Evolutionary conservation across 1,140 invertebrate genomes (phyloP).

Genomic region (Hyles vespertilio): DNA sequence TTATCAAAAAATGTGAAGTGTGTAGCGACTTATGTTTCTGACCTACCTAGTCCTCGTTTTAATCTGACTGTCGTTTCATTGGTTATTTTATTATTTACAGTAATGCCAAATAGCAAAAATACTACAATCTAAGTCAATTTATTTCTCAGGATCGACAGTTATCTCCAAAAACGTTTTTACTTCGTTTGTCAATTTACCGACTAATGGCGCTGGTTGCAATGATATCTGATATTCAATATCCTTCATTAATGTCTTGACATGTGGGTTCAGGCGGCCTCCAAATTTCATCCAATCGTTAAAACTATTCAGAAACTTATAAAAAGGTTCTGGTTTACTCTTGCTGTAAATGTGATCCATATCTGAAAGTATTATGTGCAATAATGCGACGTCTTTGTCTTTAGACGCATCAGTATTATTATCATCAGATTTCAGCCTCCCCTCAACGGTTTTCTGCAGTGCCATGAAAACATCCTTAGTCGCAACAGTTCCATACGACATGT

Average conservation of each 20-base stretch:
- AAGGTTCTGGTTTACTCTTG: conserved; percentile 26
- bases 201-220: conserved; percentile 21
- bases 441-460: conserved; percentile 33
- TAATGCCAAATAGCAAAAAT: no score
- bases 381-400: conserved; percentile 31
- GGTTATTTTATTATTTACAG: no score
- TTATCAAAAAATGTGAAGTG: no score
- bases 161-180: conserved; percentile 52
- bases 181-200: conserved; percentile 42
- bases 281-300: conserved; percentile 32
- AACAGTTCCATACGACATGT: conserved; percentile 41
- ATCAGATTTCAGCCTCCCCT: conserved; percentile 28
- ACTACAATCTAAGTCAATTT: neutral
- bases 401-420: conserved; percentile 19
- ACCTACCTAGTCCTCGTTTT: no score
- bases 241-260: conserved; percentile 24
- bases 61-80: no score
- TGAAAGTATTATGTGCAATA: conserved; percentile 49
- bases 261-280: conserved; percentile 21
- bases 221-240: conserved; percentile 32
- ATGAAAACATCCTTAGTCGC: conserved; percentile 36
- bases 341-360: conserved; percentile 52
- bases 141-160: conserved; percentile 31
- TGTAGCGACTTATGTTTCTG: no score
- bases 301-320: conserved; percentile 33